These are phyloP conservation scores for Rhea americana DNA, from an alignment of 2,113 vertebrate genomes.

Conservation along the genomic window DNA sequence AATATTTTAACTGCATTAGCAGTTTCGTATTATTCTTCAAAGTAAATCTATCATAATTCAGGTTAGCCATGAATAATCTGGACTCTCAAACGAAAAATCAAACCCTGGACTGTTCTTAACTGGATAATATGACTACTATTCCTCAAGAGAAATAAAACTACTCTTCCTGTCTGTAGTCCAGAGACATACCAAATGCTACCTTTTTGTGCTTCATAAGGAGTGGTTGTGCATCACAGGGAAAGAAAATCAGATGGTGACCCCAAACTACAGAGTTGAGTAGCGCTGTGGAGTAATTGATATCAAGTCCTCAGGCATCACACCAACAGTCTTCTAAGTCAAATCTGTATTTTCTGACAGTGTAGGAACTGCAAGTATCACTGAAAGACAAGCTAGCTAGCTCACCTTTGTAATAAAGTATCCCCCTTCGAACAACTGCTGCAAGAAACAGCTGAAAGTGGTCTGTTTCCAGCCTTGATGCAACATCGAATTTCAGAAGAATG, in stretches of 20 bases:
- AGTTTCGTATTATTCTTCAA: constrained; percentile 8
- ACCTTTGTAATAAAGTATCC: not conserved
- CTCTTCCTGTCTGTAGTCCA: not conserved
- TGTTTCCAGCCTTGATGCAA: not conserved
- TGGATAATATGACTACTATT: not conserved
- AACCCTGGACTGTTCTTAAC: not conserved
- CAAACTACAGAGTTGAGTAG: not conserved
- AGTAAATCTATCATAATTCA: not conserved
- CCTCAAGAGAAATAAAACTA: constrained; percentile 19
- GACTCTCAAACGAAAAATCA: constrained; percentile 15
- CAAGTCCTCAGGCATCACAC: not conserved
- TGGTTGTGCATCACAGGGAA: not conserved
- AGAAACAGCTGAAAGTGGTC: not conserved
- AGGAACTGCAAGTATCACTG: not conserved
- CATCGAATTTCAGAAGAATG: not conserved
- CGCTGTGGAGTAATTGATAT: not conserved
- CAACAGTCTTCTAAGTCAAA: not conserved
- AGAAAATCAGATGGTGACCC: not conserved
- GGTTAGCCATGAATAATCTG: not conserved
- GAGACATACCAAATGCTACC: not conserved
- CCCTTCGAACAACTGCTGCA: not conserved
- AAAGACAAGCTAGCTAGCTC: not conserved
- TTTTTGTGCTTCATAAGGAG: not conserved
- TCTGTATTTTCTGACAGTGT: not conserved
- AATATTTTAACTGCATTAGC: constrained; percentile 29